Evolutionary conservation across 2,797 vertebrate genomes (phyloP).

Genomic region (Sebastes nivosus): DNA sequence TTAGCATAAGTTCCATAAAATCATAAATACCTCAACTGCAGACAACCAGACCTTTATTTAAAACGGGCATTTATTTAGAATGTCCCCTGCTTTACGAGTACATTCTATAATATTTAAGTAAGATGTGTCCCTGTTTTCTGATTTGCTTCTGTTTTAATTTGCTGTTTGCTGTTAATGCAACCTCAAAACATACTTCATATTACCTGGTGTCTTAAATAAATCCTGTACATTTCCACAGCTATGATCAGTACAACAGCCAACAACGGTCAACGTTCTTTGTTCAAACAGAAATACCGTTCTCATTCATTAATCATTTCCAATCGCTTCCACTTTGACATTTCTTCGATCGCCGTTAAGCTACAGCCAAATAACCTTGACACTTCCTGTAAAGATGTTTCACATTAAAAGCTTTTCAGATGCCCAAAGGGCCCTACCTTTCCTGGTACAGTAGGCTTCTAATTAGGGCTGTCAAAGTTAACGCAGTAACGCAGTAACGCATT

Average conservation of each 20-base stretch:
- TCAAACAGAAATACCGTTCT: neutral
- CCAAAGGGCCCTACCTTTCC: neutral
- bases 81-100: neutral
- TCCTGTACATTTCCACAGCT: neutral
- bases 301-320: neutral
- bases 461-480: no score
- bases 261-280: neutral
- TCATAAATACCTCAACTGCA: neutral
- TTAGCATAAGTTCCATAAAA: neutral
- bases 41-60: neutral
- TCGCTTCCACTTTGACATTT: neutral
- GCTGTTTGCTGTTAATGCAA: neutral
- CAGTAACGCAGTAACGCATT: no score
- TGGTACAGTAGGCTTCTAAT: no score
- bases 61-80: neutral
- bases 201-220: neutral
- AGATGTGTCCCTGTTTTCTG: neutral
- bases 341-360: neutral
- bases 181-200: neutral
- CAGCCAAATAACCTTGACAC: neutral
- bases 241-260: neutral
- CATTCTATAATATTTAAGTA: neutral
- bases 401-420: neutral
- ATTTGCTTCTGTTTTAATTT: neutral
- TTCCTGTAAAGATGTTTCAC: slow-evolving; percentile 5